Evolutionary conservation across 1,140 invertebrate genomes (phyloP).

Genomic region (Diprion similis): DNA sequence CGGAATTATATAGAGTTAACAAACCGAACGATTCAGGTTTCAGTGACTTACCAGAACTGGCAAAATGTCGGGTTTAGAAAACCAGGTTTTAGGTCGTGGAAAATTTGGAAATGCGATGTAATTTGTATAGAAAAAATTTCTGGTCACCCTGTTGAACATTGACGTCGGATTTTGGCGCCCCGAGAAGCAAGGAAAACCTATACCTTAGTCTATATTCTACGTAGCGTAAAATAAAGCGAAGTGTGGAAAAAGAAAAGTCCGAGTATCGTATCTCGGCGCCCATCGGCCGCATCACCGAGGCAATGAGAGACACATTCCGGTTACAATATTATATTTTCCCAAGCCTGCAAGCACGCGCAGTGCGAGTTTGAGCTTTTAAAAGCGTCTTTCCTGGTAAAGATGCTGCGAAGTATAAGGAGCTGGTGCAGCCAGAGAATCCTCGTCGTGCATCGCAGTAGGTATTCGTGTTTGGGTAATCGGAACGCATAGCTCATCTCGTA

Average conservation of each 20-base stretch:
- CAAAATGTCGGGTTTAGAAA: too few relatives aligned
- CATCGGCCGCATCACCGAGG: neutral
- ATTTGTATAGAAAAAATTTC: neutral
- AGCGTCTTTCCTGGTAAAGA: conserved; percentile 2
- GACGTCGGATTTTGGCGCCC: neutral
- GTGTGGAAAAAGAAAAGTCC: conserved; percentile 13
- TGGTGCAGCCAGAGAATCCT: neutral
- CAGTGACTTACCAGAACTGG: too few relatives aligned
- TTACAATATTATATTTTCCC: conserved; percentile 30
- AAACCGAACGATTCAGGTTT: too few relatives aligned
- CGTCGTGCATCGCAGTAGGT: neutral
- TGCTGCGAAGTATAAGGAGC: neutral
- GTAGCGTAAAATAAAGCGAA: neutral
- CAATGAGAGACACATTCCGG: conserved; percentile 14
- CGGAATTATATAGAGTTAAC: too few relatives aligned
- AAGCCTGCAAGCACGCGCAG: neutral
- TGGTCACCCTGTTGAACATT: neutral
- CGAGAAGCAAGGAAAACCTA: neutral
- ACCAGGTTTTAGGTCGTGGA: too few relatives aligned
- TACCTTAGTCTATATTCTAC: neutral
- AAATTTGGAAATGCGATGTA: too few relatives aligned
- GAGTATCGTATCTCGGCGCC: conserved; percentile 37
- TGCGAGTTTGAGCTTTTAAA: neutral
- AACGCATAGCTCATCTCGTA: conserved; percentile 1
- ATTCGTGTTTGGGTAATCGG: conserved; percentile 2